Percentiles rank a stretch among this genome's conserved stretches.
Evolutionary conservation across 2,797 vertebrate species (phyloP).

Genomic region (Oryzias dopingdopingensis): DNA sequence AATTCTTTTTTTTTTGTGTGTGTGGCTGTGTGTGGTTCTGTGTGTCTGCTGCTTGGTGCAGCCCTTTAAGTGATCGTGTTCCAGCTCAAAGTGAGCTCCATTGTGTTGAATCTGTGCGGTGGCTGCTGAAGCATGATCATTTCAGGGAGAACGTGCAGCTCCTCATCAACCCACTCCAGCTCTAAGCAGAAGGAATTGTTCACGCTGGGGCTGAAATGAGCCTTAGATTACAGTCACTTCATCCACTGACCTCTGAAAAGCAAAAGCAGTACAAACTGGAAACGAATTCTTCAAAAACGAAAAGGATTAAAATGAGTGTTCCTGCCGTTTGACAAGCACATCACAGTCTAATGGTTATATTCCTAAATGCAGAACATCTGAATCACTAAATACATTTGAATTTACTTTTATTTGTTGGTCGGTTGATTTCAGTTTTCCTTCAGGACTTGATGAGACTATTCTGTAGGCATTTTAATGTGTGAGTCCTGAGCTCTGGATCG

Average conservation of each 20-base stretch:
- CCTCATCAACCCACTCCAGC: constrained; percentile 51
- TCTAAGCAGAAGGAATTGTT: constrained; percentile 59
- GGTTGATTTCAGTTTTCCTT: no score
- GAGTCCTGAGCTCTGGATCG: no score
- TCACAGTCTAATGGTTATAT: no score
- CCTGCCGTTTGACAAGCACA: background rate
- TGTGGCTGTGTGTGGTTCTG: no score
- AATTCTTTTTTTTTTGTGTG: no score
- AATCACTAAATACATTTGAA: no score
- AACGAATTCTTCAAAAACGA: constrained; percentile 12
- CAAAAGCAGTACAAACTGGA: constrained; percentile 12
- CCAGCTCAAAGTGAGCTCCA: constrained; percentile 28
- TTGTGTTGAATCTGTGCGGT: constrained; percentile 52
- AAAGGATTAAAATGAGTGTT: constrained; percentile 7
- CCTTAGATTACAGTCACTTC: constrained; percentile 24
- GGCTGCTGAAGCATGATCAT: constrained; percentile 59
- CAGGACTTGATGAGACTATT: no score
- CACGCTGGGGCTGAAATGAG: constrained; percentile 31
- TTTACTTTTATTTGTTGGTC: no score
- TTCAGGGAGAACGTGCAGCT: constrained; percentile 63
- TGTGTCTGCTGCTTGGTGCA: no score
- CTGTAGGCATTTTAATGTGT: no score
- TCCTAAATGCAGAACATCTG: no score
- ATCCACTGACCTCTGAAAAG: constrained; percentile 29
- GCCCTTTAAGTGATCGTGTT: constrained; percentile 15